These are phyloP conservation scores for Phthorimaea operculella DNA, from an alignment of 1,140 invertebrate genomes.

Conservation along the genomic window DNA sequence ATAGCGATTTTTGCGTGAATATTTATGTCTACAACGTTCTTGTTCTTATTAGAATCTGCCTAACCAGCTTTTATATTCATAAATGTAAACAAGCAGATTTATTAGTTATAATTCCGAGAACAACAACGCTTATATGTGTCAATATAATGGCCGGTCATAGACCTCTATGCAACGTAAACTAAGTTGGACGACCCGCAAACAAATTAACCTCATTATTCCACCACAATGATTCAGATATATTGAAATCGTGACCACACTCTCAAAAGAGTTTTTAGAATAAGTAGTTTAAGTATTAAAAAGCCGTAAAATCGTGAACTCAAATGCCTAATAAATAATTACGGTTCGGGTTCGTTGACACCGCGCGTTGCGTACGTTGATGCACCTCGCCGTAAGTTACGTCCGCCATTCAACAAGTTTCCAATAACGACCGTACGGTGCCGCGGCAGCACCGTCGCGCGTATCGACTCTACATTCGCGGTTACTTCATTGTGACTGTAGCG, in stretches of 20 bases:
- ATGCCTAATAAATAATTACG: constrained; percentile 24
- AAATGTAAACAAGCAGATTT: no score
- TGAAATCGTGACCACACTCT: neutral
- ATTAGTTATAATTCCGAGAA: no score
- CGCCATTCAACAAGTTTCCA: constrained; percentile 34
- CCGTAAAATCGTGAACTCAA: neutral
- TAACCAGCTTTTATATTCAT: no score
- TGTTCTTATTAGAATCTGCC: no score
- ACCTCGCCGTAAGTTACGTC: constrained; percentile 39
- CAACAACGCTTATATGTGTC: no score
- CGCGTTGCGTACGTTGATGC: constrained; percentile 48
- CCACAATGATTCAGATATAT: neutral
- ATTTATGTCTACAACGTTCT: no score
- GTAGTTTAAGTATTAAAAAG: neutral
- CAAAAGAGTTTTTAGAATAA: neutral
- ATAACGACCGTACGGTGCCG: neutral
- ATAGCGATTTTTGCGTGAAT: no score
- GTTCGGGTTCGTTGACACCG: constrained; percentile 47
- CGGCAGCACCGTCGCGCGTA: constrained; percentile 18
- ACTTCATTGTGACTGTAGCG: constrained; percentile 18
- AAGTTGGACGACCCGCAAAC: neutral
- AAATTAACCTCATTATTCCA: constrained; percentile 3
- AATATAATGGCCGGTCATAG: constrained; percentile 4
- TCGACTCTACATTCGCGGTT: neutral
- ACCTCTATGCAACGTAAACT: constrained; percentile 6